Conservation (phyloP, 2,797 vertebrate genomes). For the Anguilla marmorata region DNA sequence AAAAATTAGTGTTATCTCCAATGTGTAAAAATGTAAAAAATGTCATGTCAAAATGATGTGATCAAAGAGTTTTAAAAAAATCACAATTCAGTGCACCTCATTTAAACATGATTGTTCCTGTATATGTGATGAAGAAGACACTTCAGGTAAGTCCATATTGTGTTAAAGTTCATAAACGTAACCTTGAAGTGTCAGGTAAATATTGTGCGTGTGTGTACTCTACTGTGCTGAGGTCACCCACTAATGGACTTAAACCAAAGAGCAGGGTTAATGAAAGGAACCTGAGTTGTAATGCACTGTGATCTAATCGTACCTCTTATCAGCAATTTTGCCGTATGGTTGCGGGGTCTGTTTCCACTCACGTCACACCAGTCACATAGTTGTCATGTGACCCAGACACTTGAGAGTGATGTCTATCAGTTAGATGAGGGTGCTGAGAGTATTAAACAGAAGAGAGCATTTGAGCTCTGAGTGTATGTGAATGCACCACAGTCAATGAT, state of each 20-base stretch:
- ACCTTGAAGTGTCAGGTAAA: background rate
- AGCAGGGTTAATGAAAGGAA: background rate
- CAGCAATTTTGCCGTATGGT: background rate
- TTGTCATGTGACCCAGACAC: background rate
- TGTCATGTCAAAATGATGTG: background rate
- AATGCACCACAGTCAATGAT: background rate
- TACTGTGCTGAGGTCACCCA: background rate
- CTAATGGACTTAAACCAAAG: constrained; percentile 12
- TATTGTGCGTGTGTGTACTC: too few species aligned
- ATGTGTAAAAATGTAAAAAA: background rate
- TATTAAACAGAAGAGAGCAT: background rate
- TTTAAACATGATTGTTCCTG: background rate
- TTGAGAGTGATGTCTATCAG: constrained; percentile 19
- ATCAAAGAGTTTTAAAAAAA: background rate
- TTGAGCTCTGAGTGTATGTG: background rate
- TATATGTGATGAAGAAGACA: background rate
- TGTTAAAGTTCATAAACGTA: background rate
- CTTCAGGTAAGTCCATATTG: background rate
- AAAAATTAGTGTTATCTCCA: constrained; percentile 4
- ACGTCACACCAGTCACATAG: background rate
- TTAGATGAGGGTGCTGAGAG: background rate
- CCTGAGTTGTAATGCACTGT: background rate
- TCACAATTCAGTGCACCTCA: background rate
- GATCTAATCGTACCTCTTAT: background rate
- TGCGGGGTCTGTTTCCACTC: background rate